Evolutionary conservation across 2,113 vertebrate species (phyloP).

Genomic region (Pipra filicauda): DNA sequence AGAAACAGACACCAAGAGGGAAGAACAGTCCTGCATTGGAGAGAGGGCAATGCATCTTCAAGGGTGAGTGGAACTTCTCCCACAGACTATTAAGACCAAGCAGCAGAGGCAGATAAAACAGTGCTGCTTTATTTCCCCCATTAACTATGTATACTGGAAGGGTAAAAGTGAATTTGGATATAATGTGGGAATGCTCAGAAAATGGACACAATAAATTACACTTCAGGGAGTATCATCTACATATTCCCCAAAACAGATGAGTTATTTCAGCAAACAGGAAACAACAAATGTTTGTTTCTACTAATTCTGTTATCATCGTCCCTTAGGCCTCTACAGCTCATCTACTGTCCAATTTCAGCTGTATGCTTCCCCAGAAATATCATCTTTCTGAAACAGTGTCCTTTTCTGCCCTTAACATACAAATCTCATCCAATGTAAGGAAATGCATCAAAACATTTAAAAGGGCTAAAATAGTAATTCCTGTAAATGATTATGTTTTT

Average conservation of each 20-base stretch:
- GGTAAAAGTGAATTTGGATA: not conserved
- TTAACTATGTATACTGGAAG: not conserved
- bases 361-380: not conserved
- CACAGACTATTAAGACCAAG: not conserved
- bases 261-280: conserved; percentile 21
- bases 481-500: not conserved
- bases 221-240: not conserved
- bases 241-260: not conserved
- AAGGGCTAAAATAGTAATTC: not conserved
- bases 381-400: not conserved
- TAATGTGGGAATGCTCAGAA: not conserved
- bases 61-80: not conserved
- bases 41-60: not conserved
- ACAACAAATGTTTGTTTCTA: not conserved
- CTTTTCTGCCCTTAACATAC: not conserved
- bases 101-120: not conserved
- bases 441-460: not conserved
- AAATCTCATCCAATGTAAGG: not conserved
- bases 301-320: not conserved
- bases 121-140: not conserved
- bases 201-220: not conserved
- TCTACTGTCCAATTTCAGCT: not conserved
- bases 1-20: not conserved
- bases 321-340: conserved; percentile 10
- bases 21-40: not conserved